Conservation (phyloP, 2,888 invertebrate genomes). For the Coelopa pilipes region DNA sequence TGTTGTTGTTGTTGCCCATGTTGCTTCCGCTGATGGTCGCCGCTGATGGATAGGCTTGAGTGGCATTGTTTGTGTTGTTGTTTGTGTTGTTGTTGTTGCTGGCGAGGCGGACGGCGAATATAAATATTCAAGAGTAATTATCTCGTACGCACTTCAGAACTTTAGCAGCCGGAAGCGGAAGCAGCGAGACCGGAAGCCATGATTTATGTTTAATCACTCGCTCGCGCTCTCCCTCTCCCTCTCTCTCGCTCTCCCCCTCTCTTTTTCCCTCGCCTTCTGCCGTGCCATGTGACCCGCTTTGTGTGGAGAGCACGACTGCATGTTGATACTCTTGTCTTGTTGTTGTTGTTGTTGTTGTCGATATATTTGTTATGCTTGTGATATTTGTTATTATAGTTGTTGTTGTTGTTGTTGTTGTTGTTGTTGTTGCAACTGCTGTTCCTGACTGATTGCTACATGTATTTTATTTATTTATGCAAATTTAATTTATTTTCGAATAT, state of each 20-base stretch:
- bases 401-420: constrained; percentile 15
- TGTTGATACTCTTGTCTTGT: constrained; percentile 12
- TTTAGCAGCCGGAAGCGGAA: constrained; percentile 44
- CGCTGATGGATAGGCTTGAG: background rate
- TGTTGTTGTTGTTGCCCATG: background rate
- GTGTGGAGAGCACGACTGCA: constrained; percentile 14
- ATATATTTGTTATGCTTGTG: too few relatives aligned
- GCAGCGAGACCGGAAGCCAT: constrained; percentile 29
- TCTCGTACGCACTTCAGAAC: constrained; percentile 24
- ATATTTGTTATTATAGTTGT: background rate
- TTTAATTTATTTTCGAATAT: constrained; percentile 40
- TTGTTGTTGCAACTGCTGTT: constrained; percentile 20
- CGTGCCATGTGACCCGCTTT: too few relatives aligned
- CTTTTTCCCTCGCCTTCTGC: too few relatives aligned
- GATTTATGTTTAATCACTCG: constrained; percentile 32
- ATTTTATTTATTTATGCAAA: constrained; percentile 36
- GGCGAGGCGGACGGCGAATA: background rate
- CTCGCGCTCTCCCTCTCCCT: too few relatives aligned
- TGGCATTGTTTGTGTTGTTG: background rate
- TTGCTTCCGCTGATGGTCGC: background rate
- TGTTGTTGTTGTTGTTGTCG: background rate
- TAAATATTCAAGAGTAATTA: constrained; percentile 30
- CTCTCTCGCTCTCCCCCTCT: too few relatives aligned
- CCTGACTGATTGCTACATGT: constrained; percentile 30
- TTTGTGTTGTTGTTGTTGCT: constrained; percentile 6